phyloP scores from a whole-genome alignment of 1,140 invertebrate genomes.

The Leptinotarsa texana region DNA sequence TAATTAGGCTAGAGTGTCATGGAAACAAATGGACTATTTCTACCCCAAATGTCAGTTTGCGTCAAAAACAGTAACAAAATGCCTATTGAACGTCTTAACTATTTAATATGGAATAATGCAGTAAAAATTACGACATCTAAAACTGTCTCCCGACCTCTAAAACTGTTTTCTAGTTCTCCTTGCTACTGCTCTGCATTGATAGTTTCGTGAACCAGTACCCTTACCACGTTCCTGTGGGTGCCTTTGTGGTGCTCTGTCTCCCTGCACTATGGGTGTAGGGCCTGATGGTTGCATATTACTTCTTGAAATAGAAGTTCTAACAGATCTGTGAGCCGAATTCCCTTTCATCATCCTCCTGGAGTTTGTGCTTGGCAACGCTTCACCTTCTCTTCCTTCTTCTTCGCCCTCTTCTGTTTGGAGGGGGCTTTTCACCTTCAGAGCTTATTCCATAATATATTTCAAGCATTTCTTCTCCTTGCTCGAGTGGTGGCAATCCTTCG shows the following conservation, averaged over 20 bases:
- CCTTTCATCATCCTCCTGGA: conserved; percentile 9
- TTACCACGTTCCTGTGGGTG: conserved; percentile 55
- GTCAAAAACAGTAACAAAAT: not conserved
- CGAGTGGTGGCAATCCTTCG: conserved; percentile 37
- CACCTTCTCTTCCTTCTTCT: conserved; percentile 72
- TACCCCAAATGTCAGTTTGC: too few species aligned
- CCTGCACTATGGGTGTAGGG: not conserved
- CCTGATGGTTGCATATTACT: not conserved
- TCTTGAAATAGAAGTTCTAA: conserved; percentile 14
- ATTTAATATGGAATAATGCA: conserved; percentile 3
- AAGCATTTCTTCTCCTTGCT: conserved; percentile 43
- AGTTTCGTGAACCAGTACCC: conserved; percentile 26
- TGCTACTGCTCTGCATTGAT: conserved; percentile 33
- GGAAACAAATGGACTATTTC: too few species aligned
- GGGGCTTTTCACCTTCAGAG: conserved; percentile 15
- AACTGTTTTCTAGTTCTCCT: conserved; percentile 38
- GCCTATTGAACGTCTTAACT: not conserved
- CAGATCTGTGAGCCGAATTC: conserved; percentile 16
- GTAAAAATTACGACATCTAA: not conserved
- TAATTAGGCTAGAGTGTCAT: too few species aligned
- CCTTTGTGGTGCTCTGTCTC: conserved; percentile 16
- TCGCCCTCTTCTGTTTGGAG: conserved; percentile 10
- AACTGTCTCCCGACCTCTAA: not conserved
- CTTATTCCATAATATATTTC: conserved; percentile 51
- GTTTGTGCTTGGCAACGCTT: conserved; percentile 62